A percentile compares a stretch with the other conserved stretches of the same genome.
These are phyloP conservation scores for Eretmocerus hayati DNA, from an alignment of 2,888 invertebrate genomes.

Conservation along the genomic window DNA sequence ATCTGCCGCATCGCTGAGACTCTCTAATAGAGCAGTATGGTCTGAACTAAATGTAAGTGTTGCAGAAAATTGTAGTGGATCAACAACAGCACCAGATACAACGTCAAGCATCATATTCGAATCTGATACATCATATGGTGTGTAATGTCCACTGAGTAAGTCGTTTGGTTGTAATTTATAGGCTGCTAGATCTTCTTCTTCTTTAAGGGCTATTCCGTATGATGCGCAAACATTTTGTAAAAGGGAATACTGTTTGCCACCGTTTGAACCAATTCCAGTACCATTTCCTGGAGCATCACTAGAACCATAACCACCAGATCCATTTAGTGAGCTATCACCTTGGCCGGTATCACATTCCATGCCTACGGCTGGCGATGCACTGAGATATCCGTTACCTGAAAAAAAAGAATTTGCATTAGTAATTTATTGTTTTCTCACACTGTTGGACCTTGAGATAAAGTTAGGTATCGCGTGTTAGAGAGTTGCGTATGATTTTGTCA, in stretches of 20 bases:
- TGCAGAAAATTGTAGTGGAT: constrained; percentile 75
- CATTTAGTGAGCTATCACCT: constrained; percentile 39
- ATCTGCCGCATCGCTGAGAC: constrained; percentile 73
- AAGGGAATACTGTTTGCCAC: constrained; percentile 66
- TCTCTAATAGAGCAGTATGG: constrained; percentile 64
- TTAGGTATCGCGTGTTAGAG: too few relatives aligned
- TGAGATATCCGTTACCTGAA: constrained; percentile 57
- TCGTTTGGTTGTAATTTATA: constrained; percentile 69
- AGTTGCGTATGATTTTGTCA: too few relatives aligned
- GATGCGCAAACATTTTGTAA: constrained; percentile 68
- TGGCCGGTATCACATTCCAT: constrained; percentile 74
- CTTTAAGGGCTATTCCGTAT: constrained; percentile 67
- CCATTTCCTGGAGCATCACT: constrained; percentile 21
- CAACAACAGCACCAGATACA: constrained; percentile 67
- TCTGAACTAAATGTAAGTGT: constrained; percentile 76
- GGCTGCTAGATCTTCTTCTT: constrained; percentile 66
- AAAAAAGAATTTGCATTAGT: too few relatives aligned
- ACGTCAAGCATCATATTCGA: constrained; percentile 76
- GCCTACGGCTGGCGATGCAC: constrained; percentile 62
- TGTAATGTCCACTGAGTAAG: constrained; percentile 53
- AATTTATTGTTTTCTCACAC: too few relatives aligned
- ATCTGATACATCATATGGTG: constrained; percentile 60
- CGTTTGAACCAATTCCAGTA: constrained; percentile 34
- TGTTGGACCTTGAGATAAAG: too few relatives aligned
- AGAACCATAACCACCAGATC: neutral